A percentile compares a stretch with the other conserved stretches of the same genome.
These are phyloP conservation scores for Lineus longissimus DNA, from an alignment of 1,140 invertebrate species.

Conservation along the genomic window DNA sequence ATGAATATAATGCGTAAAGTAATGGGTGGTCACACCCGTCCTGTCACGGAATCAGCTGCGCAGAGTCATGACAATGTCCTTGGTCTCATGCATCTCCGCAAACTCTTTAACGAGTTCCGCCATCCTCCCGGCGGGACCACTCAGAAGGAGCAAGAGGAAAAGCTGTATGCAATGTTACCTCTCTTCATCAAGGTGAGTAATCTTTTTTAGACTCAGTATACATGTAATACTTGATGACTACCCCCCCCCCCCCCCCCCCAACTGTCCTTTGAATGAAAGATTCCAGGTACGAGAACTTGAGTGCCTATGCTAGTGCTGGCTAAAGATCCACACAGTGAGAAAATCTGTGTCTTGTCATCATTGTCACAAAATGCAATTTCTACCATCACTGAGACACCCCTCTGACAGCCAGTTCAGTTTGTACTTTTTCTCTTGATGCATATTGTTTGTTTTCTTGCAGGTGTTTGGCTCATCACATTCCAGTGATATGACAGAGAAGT, in stretches of 20 bases:
- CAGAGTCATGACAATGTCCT: slow-evolving; percentile 55
- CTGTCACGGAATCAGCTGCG: slow-evolving; percentile 11
- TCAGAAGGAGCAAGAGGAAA: slow-evolving; percentile 76
- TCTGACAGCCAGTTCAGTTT: too few relatives aligned
- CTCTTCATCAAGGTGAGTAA: slow-evolving; percentile 89
- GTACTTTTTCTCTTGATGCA: too few relatives aligned
- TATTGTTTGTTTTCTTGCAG: slow-evolving; percentile 61
- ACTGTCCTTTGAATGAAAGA: neutral
- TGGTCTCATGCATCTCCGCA: slow-evolving; percentile 91
- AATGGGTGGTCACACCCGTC: slow-evolving; percentile 13
- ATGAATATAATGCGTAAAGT: too few relatives aligned
- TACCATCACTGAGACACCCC: too few relatives aligned
- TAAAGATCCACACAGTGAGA: too few relatives aligned
- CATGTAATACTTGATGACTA: neutral
- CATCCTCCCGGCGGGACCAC: slow-evolving; percentile 67
- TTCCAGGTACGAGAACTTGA: too few relatives aligned
- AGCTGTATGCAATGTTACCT: slow-evolving; percentile 96
- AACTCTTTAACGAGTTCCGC: slow-evolving; percentile 89
- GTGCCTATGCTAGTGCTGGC: too few relatives aligned
- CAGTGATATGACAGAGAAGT: slow-evolving; percentile 91
- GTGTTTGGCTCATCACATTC: slow-evolving; percentile 86
- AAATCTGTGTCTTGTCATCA: too few relatives aligned
- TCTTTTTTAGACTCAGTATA: neutral
- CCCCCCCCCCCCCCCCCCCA: too few relatives aligned
- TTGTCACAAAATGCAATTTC: too few relatives aligned